Evolutionary conservation across 1,140 invertebrate species (phyloP).

Genomic region (Vollenhovia emeryi): DNA sequence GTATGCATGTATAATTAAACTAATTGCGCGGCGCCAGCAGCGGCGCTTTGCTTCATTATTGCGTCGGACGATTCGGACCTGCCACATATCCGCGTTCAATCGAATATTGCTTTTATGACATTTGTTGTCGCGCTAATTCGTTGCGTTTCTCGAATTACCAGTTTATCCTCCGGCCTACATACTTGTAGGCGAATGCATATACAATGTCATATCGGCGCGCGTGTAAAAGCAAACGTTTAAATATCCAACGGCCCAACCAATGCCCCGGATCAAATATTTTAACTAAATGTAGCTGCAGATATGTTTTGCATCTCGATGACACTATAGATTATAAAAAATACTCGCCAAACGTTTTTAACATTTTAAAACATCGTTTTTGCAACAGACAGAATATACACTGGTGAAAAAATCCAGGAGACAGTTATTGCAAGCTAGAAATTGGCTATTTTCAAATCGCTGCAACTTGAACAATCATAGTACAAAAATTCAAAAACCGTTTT

Average conservation of each 20-base stretch:
- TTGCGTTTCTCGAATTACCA: constrained; percentile 21
- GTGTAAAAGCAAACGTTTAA: background rate
- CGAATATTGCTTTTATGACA: constrained; percentile 37
- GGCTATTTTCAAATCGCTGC: too few species aligned
- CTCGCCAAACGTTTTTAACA: constrained; percentile 9
- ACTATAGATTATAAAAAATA: background rate
- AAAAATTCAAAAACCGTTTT: too few species aligned
- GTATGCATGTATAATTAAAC: constrained; percentile 29
- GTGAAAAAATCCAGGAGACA: too few species aligned
- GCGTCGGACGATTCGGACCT: background rate
- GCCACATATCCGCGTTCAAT: background rate
- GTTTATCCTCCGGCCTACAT: background rate
- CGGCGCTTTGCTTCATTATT: constrained; percentile 36
- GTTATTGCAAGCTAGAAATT: too few species aligned
- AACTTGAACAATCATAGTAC: too few species aligned
- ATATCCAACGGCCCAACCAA: background rate
- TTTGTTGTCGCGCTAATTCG: constrained; percentile 42
- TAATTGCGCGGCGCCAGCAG: constrained; percentile 27
- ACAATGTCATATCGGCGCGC: background rate
- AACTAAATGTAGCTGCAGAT: background rate
- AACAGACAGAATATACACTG: background rate
- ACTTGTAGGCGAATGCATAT: background rate
- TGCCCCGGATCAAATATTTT: background rate
- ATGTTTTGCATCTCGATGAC: background rate
- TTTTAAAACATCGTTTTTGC: constrained; percentile 2